Conservation (phyloP, 2,113 vertebrate species). For the Donacobius atricapilla region DNA sequence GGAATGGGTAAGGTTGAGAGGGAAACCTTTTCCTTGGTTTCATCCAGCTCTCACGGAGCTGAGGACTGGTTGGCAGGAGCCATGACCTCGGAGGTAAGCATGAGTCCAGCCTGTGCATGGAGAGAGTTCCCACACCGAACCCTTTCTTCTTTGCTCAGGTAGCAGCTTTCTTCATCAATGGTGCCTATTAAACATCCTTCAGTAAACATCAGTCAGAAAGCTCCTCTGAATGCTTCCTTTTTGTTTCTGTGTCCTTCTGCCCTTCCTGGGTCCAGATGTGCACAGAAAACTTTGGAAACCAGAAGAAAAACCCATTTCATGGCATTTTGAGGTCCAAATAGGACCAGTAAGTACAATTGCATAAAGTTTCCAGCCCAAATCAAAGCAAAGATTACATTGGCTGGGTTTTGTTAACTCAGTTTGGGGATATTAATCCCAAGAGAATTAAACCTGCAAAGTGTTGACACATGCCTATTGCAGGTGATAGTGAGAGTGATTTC, state of each 20-base stretch:
- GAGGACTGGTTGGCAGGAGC: background rate
- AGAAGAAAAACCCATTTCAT: background rate
- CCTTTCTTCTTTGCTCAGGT: background rate
- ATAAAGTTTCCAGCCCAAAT: background rate
- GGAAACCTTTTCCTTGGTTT: background rate
- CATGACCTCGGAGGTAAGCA: accelerated
- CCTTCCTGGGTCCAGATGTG: background rate
- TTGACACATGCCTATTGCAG: accelerated
- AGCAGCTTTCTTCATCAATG: background rate
- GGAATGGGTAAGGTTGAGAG: background rate
- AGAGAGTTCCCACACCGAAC: background rate
- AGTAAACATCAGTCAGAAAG: background rate
- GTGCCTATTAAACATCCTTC: background rate
- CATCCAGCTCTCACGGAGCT: background rate
- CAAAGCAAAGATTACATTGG: background rate
- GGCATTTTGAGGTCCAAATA: background rate
- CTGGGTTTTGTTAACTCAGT: background rate
- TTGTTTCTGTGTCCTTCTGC: background rate
- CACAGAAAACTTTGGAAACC: background rate
- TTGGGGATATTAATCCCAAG: background rate
- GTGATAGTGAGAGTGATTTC: background rate
- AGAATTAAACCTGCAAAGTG: background rate
- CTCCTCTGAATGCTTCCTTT: background rate
- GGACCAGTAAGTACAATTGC: accelerated
- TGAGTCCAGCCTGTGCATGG: background rate